A percentile compares a stretch with the other conserved stretches of the same genome.
These are phyloP conservation scores for Leuciscus idus DNA, from an alignment of 2,113 vertebrate genomes.

Conservation along the genomic window DNA sequence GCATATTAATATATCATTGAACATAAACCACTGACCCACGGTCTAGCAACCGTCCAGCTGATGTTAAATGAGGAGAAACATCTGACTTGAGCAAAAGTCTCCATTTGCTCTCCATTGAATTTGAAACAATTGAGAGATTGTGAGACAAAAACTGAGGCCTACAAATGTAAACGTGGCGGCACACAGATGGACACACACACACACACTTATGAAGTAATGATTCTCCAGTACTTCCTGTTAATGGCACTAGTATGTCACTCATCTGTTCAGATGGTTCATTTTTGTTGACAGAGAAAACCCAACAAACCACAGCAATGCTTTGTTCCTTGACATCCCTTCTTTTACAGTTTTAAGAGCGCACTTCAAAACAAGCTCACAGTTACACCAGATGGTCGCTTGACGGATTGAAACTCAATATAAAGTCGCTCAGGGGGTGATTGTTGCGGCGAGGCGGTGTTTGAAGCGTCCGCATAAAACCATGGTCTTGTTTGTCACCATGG, in stretches of 20 bases:
- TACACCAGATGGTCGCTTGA: slow-evolving; percentile 77
- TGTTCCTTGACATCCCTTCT: slow-evolving; percentile 75
- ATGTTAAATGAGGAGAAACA: not conserved
- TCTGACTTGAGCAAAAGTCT: not conserved
- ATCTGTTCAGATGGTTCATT: slow-evolving; percentile 47
- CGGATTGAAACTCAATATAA: slow-evolving; percentile 75
- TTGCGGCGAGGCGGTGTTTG: slow-evolving; percentile 72
- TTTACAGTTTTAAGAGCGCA: slow-evolving; percentile 72
- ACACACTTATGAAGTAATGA: slow-evolving; percentile 42
- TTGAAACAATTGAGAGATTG: not conserved
- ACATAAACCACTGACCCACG: not conserved
- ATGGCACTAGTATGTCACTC: slow-evolving; percentile 35
- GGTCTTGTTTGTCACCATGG: slow-evolving; percentile 73
- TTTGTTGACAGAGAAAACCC: slow-evolving; percentile 72
- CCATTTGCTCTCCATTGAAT: not conserved
- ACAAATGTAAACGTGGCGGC: slow-evolving; percentile 26
- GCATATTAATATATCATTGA: not conserved
- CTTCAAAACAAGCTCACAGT: slow-evolving; percentile 77
- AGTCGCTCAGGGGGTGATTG: slow-evolving; percentile 59
- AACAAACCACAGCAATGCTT: slow-evolving; percentile 74
- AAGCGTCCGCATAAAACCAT: slow-evolving; percentile 75
- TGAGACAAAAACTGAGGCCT: not conserved
- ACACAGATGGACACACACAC: not conserved
- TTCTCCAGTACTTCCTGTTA: slow-evolving; percentile 23
- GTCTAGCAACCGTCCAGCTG: not conserved